Evolutionary conservation across 2,888 invertebrate species (phyloP), one percentile per base, ranked within the genome.

Genomic region (Volucella bombylans): DNA sequence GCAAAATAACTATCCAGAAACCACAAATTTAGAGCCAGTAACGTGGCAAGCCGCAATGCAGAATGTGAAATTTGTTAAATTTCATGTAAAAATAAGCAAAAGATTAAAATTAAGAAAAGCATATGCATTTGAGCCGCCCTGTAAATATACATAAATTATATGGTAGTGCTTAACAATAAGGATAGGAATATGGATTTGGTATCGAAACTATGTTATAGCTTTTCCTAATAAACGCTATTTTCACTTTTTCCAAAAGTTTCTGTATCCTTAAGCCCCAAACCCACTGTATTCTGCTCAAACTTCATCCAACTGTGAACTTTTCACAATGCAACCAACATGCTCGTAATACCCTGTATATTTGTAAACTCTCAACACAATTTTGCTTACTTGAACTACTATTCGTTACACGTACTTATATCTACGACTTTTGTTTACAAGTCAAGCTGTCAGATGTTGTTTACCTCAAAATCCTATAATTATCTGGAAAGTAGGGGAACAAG

Each of bases 401-500:
- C 6, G 31, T 6, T 31, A 41, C 54, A 11, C 15, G 9, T 41
- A 9, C 15, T 18, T 18, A 18, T 49, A 14, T 38, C 39, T 45
- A 12, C 23, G n/a, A 45, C 23, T 38, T 69, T 69, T 79, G 82
- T 79, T 83, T 82, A 71, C 61, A 72, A 31, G 55, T 72, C 43
- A 41, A 85, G 52, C 76, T 80, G 80, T 85, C 80, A 80, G 71
- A 85, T 57, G 54, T 81, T 85, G 85, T 85, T 85, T 85, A 85
- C 76, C 76, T 85, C 72, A 52, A 59, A 72, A 64, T 72, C 55
- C n/a, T 62, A 47, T 67, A 83, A 47, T 49, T 64, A 65, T 38
- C 62, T 81, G 76, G 81, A 81, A 85, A 41, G 39, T 55, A 72
- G 85, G 81, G 68, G 76, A 77, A 67, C 12, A 47, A 59, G 47